These are phyloP conservation scores for Sigmodon hispidus DNA, from an alignment of 2,113 vertebrate genomes.

Conservation along the genomic window DNA sequence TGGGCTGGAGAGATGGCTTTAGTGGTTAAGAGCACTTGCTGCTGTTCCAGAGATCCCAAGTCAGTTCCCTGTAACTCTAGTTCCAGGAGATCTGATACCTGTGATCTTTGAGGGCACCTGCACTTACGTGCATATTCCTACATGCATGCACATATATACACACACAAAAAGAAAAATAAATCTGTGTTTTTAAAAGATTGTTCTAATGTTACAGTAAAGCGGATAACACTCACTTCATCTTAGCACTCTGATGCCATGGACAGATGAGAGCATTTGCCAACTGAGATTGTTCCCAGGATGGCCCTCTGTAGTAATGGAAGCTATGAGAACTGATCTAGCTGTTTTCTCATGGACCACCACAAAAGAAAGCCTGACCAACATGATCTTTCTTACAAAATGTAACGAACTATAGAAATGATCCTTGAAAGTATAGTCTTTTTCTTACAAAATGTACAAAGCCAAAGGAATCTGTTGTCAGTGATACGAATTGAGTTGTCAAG, in stretches of 20 bases:
- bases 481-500: background rate
- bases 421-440: too few relatives aligned
- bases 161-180: background rate
- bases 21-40: background rate
- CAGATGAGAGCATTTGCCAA: background rate
- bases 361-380: background rate
- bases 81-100: background rate
- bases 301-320: background rate
- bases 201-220: background rate
- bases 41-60: background rate
- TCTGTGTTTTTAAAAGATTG: background rate
- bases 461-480: background rate
- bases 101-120: background rate
- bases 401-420: too few relatives aligned
- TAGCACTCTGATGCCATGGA: background rate
- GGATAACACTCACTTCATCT: background rate
- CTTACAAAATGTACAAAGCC: background rate
- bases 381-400: background rate
- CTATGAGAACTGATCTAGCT: background rate
- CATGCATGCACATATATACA: background rate
- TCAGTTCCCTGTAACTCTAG: background rate
- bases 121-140: background rate
- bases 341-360: background rate
- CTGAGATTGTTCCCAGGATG: background rate
- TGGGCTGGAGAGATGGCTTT: background rate